phyloP scores from a whole-genome alignment of 2,113 vertebrate genomes.

The Pseudorhombus dupliciocellatus region DNA sequence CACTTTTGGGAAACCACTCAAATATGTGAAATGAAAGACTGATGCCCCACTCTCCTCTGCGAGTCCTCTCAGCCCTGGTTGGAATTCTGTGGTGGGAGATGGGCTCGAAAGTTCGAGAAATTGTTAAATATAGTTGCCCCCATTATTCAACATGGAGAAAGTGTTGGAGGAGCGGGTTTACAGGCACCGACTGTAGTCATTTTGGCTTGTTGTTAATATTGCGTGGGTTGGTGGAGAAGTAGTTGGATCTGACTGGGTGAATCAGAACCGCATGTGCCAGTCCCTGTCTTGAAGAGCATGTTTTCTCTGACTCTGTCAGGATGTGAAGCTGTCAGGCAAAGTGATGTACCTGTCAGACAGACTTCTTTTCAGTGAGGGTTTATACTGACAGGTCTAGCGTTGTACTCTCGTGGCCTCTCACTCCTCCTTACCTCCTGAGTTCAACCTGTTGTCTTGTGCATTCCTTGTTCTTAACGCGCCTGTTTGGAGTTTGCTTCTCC shows the following conservation, averaged over 20 bases:
- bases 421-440: neutral
- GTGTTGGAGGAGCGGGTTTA: neutral
- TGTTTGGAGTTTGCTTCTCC: too few relatives aligned
- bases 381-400: neutral
- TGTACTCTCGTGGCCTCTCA: neutral
- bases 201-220: slow-evolving; percentile 2
- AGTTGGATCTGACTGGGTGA: slow-evolving; percentile 5
- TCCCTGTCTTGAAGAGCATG: neutral
- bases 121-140: neutral
- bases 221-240: neutral
- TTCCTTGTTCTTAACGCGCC: too few relatives aligned
- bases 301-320: neutral
- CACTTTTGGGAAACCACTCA: slow-evolving; percentile 30
- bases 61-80: neutral
- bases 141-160: neutral
- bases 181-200: neutral
- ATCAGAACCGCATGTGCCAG: neutral
- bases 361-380: neutral
- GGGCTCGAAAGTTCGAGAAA: too few relatives aligned
- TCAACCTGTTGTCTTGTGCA: neutral
- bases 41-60: neutral
- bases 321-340: slow-evolving; percentile 5
- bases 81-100: neutral
- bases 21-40: slow-evolving; percentile 15
- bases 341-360: slow-evolving; percentile 13